Base-by-base conservation (phyloP, 2,113 vertebrate genomes). In the Chaetodon auriga region DNA sequence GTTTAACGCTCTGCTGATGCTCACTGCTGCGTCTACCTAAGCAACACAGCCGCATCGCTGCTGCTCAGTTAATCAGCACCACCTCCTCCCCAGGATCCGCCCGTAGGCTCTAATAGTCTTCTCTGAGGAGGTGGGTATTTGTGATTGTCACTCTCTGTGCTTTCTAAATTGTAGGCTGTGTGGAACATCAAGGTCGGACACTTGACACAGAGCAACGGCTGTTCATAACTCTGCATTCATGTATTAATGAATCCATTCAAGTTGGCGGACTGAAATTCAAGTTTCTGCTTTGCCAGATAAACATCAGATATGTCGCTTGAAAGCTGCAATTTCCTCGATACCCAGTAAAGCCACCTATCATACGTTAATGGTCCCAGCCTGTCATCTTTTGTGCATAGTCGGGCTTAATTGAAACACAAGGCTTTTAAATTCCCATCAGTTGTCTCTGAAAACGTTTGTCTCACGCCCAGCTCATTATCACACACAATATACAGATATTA, bases 401-500 rank as follows among this genome's bases (percentile, higher is more conserved):
- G 21, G 68, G 75, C 72, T 71, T 86, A 84, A 89, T 81, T 92
- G 78, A 84, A 87, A 89, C 71, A 63, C 54, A 49, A 13, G 78
- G 75, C 87, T 89, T 89, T 92, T 88, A 78, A 83, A 85, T 87
- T 88, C 72, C 78, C 83, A 85, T 85, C 89, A 88, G 62, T 80
- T 81, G 83, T 82, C 83, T 60, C n/a, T 0, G 57, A 82, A 81
- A 82, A 65, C 21, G 63, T 60, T 61, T 36, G 2, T 43, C 78
- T 80, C 78, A 78, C 57, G n/a, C 81, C 53, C 21, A 0, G 57
- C 81, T 89, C 80, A 85, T 90, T 89, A 88, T 85, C 78, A 53
- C 64, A 74, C 73, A 87, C 86, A 65, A 83, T 80, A 30, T 45
- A 54, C 30, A n/a, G 69, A 79, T 79, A 83, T 84, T 77, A 83